Evolutionary conservation across 2,113 vertebrate genomes (phyloP), one percentile per base, ranked within the genome.

Genomic region (Mesoclemmys tuberculata): DNA sequence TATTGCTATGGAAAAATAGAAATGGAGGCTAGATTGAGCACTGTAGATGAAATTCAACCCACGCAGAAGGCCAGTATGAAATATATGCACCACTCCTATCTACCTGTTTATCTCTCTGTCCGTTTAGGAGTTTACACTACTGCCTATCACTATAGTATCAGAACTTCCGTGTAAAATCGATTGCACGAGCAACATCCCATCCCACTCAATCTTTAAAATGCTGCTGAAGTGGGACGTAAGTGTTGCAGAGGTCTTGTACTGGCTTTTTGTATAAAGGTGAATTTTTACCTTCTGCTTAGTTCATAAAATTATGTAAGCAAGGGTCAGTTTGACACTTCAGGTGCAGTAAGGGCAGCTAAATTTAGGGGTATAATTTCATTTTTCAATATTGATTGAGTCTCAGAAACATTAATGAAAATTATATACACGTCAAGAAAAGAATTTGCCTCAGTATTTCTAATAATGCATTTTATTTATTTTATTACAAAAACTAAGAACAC

Each of bases 261-360:
- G 84, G 52, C 46, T 51, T 85, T 92, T 84, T 64, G 89, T 9
- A 80, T 56, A 84, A 84, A 74, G 88, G 31, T 86, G 92, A 82
- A 88, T 93, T 97, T 95, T 93, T 54, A 82, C 88, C 93, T 87
- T 68, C 46, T 93, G 91, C 54, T 79, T 95, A 58, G 80, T 92
- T 94, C 92, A 80, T 84, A 92, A 82, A 93, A 89, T 94, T 94
- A 90, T 93, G 92, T 96, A 97, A 97, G 87, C 97, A 97, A 94
- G 95, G 94, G 95, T 96, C 96, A 96, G 95, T 96, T 94, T 91
- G 89, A 44, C 74, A 2, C 86, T 75, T 88, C 95, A 94, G 87
- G 93, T 86, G 81, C 31, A 78, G 81, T 93, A 97, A 94, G 48
- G 89, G 94, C 93, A 88, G 93, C 90, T 93, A 88, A 90, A 84